These are phyloP conservation scores for Drosophila quinaria DNA, from an alignment of 2,888 invertebrate species.

Conservation along the genomic window DNA sequence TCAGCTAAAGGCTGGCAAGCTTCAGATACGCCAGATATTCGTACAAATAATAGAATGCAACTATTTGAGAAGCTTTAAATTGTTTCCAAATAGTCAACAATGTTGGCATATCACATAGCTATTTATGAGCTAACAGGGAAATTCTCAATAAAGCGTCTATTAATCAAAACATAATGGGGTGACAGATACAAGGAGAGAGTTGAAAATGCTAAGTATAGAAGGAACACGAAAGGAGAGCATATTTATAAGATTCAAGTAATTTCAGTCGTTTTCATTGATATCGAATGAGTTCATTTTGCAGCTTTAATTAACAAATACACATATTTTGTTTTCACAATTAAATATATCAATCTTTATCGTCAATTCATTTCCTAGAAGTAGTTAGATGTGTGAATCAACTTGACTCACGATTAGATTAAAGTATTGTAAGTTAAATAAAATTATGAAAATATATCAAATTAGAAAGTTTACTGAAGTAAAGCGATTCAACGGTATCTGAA, in stretches of 20 bases:
- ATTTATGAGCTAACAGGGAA: slow-evolving; percentile 3
- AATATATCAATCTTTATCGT: no score
- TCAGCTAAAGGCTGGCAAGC: background rate
- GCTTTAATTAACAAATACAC: background rate
- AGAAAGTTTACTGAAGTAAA: no score
- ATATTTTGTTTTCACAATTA: no score
- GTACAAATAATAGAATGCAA: background rate
- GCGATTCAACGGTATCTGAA: no score
- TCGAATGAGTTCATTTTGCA: background rate
- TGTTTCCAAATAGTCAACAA: slow-evolving; percentile 4
- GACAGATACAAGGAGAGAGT: background rate
- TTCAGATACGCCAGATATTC: background rate
- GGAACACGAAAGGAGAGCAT: background rate
- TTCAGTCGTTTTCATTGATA: no score
- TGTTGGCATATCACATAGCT: background rate
- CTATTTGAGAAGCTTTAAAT: slow-evolving; percentile 11
- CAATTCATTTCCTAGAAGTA: no score
- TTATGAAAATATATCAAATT: no score
- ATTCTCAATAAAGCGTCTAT: background rate
- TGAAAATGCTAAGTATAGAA: background rate
- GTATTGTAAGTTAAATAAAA: no score
- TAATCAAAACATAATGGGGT: background rate
- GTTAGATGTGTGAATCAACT: no score
- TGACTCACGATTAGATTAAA: no score
- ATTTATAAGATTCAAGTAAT: background rate